phyloP scores from a whole-genome alignment of 2,888 invertebrate species.

The Mythimna vitellina region DNA sequence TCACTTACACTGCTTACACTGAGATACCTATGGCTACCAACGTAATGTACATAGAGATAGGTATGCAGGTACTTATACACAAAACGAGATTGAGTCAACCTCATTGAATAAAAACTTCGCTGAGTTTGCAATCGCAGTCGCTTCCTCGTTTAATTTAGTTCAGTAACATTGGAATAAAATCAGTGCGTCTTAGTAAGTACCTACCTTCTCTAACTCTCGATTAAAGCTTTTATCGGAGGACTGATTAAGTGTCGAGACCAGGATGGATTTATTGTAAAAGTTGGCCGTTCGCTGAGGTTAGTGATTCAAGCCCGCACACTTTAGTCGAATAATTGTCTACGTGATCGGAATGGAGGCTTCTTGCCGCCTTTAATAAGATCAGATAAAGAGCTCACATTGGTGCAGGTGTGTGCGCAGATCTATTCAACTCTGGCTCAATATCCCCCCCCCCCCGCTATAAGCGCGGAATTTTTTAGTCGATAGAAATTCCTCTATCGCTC shows the following conservation, averaged over 20 bases:
- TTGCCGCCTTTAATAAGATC: slow-evolving; percentile 87
- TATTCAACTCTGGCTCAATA: slow-evolving; percentile 59
- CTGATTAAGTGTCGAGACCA: slow-evolving; percentile 90
- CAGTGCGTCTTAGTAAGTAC: slow-evolving; percentile 80
- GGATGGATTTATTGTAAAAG: slow-evolving; percentile 91
- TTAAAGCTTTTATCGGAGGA: slow-evolving; percentile 90
- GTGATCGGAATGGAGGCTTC: slow-evolving; percentile 87
- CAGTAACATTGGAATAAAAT: slow-evolving; percentile 78
- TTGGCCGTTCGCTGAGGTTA: slow-evolving; percentile 89
- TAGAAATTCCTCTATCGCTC: slow-evolving; percentile 9
- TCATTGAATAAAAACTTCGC: slow-evolving; percentile 66
- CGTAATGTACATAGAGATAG: neutral
- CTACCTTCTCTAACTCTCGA: slow-evolving; percentile 83
- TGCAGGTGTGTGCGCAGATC: slow-evolving; percentile 75
- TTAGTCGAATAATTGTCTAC: slow-evolving; percentile 90
- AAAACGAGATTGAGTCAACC: slow-evolving; percentile 49
- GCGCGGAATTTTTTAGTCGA: slow-evolving; percentile 24
- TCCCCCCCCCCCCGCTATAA: slow-evolving; percentile 29
- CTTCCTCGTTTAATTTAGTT: slow-evolving; percentile 78
- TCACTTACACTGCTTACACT: neutral
- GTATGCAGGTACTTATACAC: slow-evolving; percentile 7
- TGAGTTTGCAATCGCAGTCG: slow-evolving; percentile 68
- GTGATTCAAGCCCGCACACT: slow-evolving; percentile 90
- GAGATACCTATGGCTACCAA: no score
- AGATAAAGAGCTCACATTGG: slow-evolving; percentile 82